A percentile compares a stretch with the other conserved stretches of the same genome.
Conservation (phyloP, 2,888 invertebrate species). For the Euphydryas editha region DNA sequence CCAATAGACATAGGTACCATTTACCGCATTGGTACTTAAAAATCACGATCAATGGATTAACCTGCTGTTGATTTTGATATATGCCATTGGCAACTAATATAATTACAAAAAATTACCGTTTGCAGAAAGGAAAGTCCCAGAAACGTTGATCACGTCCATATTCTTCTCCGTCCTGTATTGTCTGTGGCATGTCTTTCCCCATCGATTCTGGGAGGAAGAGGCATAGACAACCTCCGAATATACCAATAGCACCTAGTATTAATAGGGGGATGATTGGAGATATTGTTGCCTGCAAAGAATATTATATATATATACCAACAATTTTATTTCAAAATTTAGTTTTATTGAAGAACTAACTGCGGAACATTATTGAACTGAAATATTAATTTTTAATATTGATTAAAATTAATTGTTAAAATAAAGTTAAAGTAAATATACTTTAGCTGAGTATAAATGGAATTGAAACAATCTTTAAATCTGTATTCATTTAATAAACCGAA, state of each 20-base stretch:
- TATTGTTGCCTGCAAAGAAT: constrained; percentile 84
- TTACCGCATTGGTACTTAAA: no score
- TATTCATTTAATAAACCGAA: no score
- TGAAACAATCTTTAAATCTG: no score
- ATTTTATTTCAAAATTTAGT: background rate
- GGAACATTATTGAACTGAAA: no score
- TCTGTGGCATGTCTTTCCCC: constrained; percentile 92
- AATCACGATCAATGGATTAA: no score
- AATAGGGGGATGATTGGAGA: constrained; percentile 89
- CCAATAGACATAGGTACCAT: no score
- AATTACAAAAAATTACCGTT: constrained; percentile 47
- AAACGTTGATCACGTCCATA: constrained; percentile 92
- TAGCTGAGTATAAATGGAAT: no score
- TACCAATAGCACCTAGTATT: constrained; percentile 89
- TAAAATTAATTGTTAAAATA: no score
- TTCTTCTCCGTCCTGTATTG: constrained; percentile 91
- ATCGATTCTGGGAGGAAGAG: constrained; percentile 93
- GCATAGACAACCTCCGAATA: constrained; percentile 88
- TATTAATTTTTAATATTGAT: no score
- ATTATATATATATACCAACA: no score
- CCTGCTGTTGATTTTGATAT: no score
- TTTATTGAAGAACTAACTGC: background rate
- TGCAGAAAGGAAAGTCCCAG: constrained; percentile 90
- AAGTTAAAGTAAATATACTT: no score
- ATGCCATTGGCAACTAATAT: background rate